Base-by-base conservation (phyloP, 64 coral and sea anemone genomes). In the Stylophora pistillata region DNA sequence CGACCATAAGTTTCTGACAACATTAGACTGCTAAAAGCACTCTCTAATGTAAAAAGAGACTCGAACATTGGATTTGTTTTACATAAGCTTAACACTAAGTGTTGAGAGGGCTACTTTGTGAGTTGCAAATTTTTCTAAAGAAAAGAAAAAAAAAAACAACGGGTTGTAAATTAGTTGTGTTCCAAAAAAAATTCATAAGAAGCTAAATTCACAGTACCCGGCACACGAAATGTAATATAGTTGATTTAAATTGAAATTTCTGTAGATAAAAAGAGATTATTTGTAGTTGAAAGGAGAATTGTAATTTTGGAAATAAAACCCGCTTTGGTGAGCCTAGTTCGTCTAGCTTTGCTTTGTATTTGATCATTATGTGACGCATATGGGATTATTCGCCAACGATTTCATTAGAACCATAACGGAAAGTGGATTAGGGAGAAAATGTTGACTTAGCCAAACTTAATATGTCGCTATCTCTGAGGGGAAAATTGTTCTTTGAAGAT, bases 301-400 rank as follows among this genome's bases (percentile, higher is more conserved):
- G 58, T 92, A 86, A 86, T 92, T 92, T 92, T 47, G 86, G 90
- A 92, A 92, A 92, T 92, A 92, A 91, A 91, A 86, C 74, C 55
- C 27, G 90, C 73, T 70, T 92, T 62, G 34, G 70, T 76, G 54
- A 72, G 56, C 34, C 53, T 56, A 53, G 29, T 1, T 64, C 2
- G 82, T 79, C 77, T 69, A 34, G 15, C 41, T 21, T 13, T 85
- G 17, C 23, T 31, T 73, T 86, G 30, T 71, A 23, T 75, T 29
- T 31, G 9, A 75, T 25, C 11, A 68, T 58, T 3, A 58, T 87
- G 54, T 58, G 85, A 74, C 70, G 18, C 47, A 86, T 21, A 56
- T 10, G 21, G 55, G 64, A 79, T 66, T 78, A 68, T 32, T 64
- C 13, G 69, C 27, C 78, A 57, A 31, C 80, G 27, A 61, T 90